Evolutionary conservation across 2,888 invertebrate genomes (phyloP), one percentile per base, ranked within the genome.

Genomic region (Apodemia duryi): DNA sequence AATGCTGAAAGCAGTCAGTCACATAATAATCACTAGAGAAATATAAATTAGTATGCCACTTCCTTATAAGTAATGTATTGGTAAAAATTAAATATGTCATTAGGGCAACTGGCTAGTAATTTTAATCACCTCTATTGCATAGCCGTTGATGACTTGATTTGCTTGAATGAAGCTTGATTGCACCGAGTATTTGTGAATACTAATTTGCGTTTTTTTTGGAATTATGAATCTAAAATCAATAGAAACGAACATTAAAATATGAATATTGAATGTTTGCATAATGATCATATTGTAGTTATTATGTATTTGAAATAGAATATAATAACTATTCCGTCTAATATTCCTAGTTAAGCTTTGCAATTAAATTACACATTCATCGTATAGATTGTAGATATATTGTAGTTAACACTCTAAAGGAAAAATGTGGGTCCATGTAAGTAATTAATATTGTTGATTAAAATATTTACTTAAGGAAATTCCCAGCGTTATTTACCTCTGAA

Each of bases 61-160:
- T 54, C 54, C 10, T 54, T 21, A 28, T 52, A 51, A 43, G 10
- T 43, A 43, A 43, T 13, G 13, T 54, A 54, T 54, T 54, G 52
- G 21, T 32, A 54, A 11, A 11, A 52, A 4, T 28, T 54, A 54
- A 54, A 54, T 3, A 32, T 54, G 54, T 2, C 54, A 54, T 32
- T 29, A 54, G 54, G 54, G 10, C 54, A 29, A 29, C 11, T 54
- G 29, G 11, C 54, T 10, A 54, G 54, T 32, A 54, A 54, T 29
- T 54, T 54, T 11, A 28, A 54, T 54, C 28, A 54, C 54, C 54
- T 54, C 54, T 29, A 54, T 54, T 54, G 54, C 54, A 51, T 38
- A 38, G 38, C 38, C 6, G 46, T 46, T 46, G 46, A 46, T 46
- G 54, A 11, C 54, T 54, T 54, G 46, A 46, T 46, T 46, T 46